phyloP scores from a whole-genome alignment of 2,797 vertebrate genomes.

The Coreius guichenoti region DNA sequence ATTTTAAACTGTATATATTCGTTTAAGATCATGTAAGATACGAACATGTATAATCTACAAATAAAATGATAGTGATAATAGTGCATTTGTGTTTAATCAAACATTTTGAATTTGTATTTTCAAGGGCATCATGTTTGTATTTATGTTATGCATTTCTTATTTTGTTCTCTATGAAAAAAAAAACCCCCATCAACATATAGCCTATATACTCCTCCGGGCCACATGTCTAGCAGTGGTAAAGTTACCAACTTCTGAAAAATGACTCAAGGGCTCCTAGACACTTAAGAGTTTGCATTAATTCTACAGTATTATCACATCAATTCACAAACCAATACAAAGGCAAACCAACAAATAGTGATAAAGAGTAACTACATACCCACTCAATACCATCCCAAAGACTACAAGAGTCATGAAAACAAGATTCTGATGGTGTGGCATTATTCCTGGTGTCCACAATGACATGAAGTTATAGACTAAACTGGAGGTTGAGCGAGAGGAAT shows the following conservation, averaged over 20 bases:
- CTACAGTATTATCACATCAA: not conserved
- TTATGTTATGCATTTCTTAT: not conserved
- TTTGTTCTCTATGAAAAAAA: not conserved
- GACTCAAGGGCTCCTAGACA: not conserved
- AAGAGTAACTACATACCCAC: slow-evolving; percentile 20
- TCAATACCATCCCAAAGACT: not conserved
- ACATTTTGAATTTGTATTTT: too few relatives aligned
- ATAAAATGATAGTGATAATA: not conserved
- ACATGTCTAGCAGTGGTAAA: not conserved
- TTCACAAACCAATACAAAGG: not conserved
- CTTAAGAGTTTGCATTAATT: not conserved
- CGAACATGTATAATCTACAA: not conserved
- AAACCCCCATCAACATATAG: not conserved
- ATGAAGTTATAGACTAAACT: not conserved
- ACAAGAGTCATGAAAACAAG: not conserved
- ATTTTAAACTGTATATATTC: too few relatives aligned
- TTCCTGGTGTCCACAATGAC: not conserved
- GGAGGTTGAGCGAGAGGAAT: not conserved
- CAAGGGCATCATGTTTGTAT: not conserved
- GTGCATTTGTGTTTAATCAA: not conserved
- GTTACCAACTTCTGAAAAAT: not conserved
- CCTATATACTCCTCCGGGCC: not conserved
- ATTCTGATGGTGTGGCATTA: not conserved
- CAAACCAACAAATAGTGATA: not conserved
- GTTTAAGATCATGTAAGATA: too few relatives aligned